phyloP scores from a whole-genome alignment of 1,140 invertebrate genomes.

The Neodiprion lecontei region DNA sequence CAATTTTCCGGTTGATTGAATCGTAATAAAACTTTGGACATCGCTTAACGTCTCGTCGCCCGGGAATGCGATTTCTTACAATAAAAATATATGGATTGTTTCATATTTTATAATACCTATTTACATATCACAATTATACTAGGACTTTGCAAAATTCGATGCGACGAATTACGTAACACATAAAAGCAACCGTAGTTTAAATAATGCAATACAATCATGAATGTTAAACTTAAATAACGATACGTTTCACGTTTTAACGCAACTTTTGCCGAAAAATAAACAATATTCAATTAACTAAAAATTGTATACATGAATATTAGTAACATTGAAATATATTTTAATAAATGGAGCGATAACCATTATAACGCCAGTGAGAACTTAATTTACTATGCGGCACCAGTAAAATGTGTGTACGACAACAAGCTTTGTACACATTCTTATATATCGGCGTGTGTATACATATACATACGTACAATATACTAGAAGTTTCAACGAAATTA shows the following conservation, averaged over 20 bases:
- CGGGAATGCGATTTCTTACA: background rate
- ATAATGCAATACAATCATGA: background rate
- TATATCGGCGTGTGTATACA: background rate
- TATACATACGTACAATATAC: background rate
- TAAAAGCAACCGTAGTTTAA: background rate
- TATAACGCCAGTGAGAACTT: background rate
- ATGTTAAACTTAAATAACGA: background rate
- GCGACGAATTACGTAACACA: background rate
- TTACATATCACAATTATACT: conserved; percentile 14
- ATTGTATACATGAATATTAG: background rate
- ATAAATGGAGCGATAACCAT: conserved; percentile 1
- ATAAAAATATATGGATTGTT: background rate
- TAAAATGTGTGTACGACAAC: background rate
- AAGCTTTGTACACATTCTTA: background rate
- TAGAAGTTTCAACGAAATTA: background rate
- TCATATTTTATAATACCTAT: conserved; percentile 6
- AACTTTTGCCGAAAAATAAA: background rate
- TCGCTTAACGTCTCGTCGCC: background rate
- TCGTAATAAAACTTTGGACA: background rate
- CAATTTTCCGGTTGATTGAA: background rate
- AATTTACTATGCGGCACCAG: background rate
- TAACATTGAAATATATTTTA: background rate
- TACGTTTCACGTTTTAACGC: background rate
- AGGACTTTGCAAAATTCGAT: background rate
- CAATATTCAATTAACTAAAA: background rate